phyloP scores from a whole-genome alignment of 2,113 vertebrate species.

The Platichthys stellatus region DNA sequence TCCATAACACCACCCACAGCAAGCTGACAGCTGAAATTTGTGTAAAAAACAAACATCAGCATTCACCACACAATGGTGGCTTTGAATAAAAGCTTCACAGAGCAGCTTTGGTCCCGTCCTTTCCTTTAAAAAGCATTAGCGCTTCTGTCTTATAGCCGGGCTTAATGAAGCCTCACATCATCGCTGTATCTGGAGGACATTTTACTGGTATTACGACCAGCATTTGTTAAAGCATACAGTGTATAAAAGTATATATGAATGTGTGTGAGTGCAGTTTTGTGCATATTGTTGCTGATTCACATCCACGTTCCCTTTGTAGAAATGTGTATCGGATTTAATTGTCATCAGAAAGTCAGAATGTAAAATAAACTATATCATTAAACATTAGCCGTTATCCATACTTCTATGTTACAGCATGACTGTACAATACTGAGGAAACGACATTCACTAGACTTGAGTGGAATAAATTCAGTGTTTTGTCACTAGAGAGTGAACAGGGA shows the following conservation, averaged over 20 bases:
- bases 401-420: slow-evolving; percentile 4
- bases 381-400: slow-evolving; percentile 18
- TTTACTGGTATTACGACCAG: slow-evolving; percentile 15
- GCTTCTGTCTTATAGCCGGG: slow-evolving; percentile 24
- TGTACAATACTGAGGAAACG: slow-evolving; percentile 16
- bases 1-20: slow-evolving; percentile 23
- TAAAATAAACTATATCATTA: not conserved
- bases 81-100: slow-evolving; percentile 41
- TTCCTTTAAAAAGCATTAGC: slow-evolving; percentile 35
- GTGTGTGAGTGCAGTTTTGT: not conserved
- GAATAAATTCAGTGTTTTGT: slow-evolving; percentile 54
- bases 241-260: not conserved
- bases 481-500: slow-evolving; percentile 41
- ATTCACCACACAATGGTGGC: slow-evolving; percentile 30
- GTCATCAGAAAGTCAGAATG: too few species aligned
- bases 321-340: not conserved
- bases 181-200: slow-evolving; percentile 43
- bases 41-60: slow-evolving; percentile 42
- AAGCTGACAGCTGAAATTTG: slow-evolving; percentile 32
- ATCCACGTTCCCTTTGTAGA: not conserved
- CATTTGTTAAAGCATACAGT: slow-evolving; percentile 22
- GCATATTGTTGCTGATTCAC: not conserved
- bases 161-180: slow-evolving; percentile 54
- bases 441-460: slow-evolving; percentile 18
- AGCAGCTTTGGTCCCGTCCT: slow-evolving; percentile 18